Evolutionary conservation across 2,797 vertebrate genomes (phyloP).

Genomic region (Echeneis naucrates): DNA sequence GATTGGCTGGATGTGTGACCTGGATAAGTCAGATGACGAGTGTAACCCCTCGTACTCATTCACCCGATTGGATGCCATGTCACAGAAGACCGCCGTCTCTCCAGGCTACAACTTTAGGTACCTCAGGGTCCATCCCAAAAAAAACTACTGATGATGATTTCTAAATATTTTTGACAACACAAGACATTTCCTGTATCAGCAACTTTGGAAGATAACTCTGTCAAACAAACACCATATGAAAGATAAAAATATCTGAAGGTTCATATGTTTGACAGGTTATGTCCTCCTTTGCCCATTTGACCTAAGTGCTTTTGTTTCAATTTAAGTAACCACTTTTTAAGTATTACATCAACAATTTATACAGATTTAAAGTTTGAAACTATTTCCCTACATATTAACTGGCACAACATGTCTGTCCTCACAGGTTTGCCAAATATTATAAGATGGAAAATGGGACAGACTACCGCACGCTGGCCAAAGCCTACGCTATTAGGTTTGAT

Average conservation of each 20-base stretch:
- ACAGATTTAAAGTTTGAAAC: background rate
- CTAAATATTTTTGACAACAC: background rate
- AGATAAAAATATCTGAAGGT: background rate
- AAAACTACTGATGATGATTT: background rate
- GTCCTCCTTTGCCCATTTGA: too few relatives aligned
- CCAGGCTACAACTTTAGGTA: constrained; percentile 97
- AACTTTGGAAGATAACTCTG: too few relatives aligned
- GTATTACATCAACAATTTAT: background rate
- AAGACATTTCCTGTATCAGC: background rate
- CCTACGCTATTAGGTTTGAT: constrained; percentile 93
- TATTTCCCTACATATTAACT: background rate
- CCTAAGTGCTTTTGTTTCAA: background rate
- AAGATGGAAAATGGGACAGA: constrained; percentile 91
- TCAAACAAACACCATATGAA: too few relatives aligned
- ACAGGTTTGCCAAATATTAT: constrained; percentile 92
- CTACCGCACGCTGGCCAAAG: constrained; percentile 93
- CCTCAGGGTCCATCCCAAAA: background rate
- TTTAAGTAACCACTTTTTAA: too few relatives aligned
- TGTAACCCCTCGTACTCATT: constrained; percentile 94
- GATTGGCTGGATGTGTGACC: constrained; percentile 93
- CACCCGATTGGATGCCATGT: constrained; percentile 91
- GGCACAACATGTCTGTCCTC: constrained; percentile 19
- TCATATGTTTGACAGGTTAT: too few relatives aligned
- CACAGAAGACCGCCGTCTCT: constrained; percentile 85
- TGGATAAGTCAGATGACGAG: constrained; percentile 90